Conservation (phyloP, 2,888 invertebrate genomes). For the Physocephala rufipes region DNA sequence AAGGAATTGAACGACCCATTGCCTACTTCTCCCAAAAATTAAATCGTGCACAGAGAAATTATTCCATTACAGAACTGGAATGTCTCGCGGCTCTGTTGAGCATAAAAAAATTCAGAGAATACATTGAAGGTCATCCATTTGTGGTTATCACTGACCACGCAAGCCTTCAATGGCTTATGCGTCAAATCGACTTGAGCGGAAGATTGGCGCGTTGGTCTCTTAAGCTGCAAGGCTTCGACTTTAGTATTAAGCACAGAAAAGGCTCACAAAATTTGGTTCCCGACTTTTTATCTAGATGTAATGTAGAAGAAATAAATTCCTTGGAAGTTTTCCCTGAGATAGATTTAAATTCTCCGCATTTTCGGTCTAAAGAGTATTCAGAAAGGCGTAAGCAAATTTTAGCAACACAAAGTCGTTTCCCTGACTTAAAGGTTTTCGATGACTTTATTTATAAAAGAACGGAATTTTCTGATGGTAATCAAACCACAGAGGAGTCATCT, state of each 20-base stretch:
- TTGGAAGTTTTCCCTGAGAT: conserved; percentile 17
- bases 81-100: conserved; percentile 42
- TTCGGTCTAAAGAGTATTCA: conserved; percentile 23
- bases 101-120: conserved; percentile 37
- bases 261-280: conserved; percentile 32
- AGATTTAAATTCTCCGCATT: conserved; percentile 28
- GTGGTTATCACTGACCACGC: conserved; percentile 49
- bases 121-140: conserved; percentile 41
- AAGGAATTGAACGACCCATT: conserved; percentile 35
- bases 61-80: too few relatives aligned
- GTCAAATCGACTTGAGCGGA: conserved; percentile 48
- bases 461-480: conserved; percentile 23
- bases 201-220: conserved; percentile 38
- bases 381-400: conserved; percentile 18
- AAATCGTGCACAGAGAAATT: too few relatives aligned
- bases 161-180: conserved; percentile 50
- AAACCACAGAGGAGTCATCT: neutral
- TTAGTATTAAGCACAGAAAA: conserved; percentile 21
- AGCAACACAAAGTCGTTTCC: conserved; percentile 1
- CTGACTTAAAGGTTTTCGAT: conserved; percentile 19
- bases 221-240: conserved; percentile 28
- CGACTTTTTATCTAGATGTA: conserved; percentile 33
- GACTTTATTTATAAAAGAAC: conserved; percentile 19
- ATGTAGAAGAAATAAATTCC: conserved; percentile 29
- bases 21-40: conserved; percentile 39